These are phyloP conservation scores for Lepilemur septentrionalis DNA, from an alignment of 2,797 vertebrate species.

Conservation along the genomic window DNA sequence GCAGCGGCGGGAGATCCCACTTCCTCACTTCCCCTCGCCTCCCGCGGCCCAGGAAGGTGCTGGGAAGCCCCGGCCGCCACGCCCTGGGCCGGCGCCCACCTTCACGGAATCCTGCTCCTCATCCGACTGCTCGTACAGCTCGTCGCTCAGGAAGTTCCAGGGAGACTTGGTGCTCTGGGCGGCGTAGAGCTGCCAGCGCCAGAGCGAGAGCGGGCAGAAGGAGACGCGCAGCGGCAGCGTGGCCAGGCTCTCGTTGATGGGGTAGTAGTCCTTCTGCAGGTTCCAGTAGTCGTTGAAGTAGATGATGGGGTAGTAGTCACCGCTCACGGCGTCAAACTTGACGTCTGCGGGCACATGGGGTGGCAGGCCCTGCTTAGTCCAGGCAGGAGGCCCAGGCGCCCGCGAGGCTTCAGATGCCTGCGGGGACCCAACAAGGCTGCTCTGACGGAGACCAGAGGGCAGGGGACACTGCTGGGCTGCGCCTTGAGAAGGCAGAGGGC, in stretches of 20 bases:
- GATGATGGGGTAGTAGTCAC: slow-evolving; percentile 96
- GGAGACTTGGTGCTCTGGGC: slow-evolving; percentile 95
- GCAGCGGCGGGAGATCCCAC: neutral
- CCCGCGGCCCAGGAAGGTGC: neutral
- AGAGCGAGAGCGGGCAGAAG: slow-evolving; percentile 94
- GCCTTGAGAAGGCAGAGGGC: neutral
- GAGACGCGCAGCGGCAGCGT: slow-evolving; percentile 90
- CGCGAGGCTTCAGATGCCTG: neutral
- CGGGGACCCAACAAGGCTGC: fast-evolving
- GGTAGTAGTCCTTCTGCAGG: slow-evolving; percentile 96
- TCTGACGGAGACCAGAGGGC: neutral
- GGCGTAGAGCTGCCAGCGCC: slow-evolving; percentile 98
- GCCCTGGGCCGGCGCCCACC: slow-evolving; percentile 78
- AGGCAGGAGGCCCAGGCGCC: fast-evolving
- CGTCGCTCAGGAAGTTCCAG: slow-evolving; percentile 96
- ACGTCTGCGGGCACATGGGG: slow-evolving; percentile 86
- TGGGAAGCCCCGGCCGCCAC: fast-evolving
- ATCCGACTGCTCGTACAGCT: slow-evolving; percentile 96
- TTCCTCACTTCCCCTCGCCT: neutral
- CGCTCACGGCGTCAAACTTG: slow-evolving; percentile 95
- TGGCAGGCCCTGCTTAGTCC: fast-evolving
- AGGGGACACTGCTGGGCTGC: neutral
- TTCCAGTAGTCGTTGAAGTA: slow-evolving; percentile 99
- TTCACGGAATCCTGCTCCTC: slow-evolving; percentile 98
- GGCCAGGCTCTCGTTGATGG: slow-evolving; percentile 91